Evolutionary conservation across 2,113 vertebrate genomes (phyloP).

Genomic region (Xyrauchen texanus): DNA sequence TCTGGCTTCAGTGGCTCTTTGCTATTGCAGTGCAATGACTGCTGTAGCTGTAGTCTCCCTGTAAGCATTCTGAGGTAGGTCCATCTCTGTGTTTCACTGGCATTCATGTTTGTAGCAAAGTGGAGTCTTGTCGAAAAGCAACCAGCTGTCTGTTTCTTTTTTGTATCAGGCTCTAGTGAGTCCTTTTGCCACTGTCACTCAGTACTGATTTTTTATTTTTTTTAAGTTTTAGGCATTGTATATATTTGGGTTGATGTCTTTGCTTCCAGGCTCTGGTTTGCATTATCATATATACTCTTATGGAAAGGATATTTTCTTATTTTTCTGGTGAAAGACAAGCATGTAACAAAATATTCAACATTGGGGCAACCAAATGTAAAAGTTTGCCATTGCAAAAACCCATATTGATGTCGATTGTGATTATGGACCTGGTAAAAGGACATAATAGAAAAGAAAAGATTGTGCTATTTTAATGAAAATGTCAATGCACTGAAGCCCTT

Average conservation of each 20-base stretch:
- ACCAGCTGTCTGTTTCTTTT: background rate
- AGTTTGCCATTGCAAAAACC: too few relatives aligned
- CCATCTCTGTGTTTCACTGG: background rate
- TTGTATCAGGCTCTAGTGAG: too few relatives aligned
- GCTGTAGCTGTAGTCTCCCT: constrained; percentile 52
- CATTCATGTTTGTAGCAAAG: background rate
- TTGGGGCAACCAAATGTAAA: too few relatives aligned
- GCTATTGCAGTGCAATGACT: constrained; percentile 54
- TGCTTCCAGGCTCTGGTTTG: background rate
- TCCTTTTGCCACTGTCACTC: too few relatives aligned
- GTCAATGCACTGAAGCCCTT: constrained; percentile 15
- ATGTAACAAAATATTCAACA: too few relatives aligned
- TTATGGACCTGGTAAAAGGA: background rate
- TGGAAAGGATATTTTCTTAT: too few relatives aligned
- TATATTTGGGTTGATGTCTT: background rate
- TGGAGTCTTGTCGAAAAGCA: background rate
- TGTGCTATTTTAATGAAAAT: background rate
- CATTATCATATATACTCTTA: too few relatives aligned
- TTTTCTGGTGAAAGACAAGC: too few relatives aligned
- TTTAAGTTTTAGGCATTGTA: too few relatives aligned
- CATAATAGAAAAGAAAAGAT: background rate
- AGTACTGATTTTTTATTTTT: too few relatives aligned
- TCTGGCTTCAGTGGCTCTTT: constrained; percentile 50
- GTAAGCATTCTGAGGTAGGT: constrained; percentile 59
- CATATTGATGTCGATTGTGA: background rate